Percentiles rank a stretch among this genome's conserved stretches.
phyloP scores from a whole-genome alignment of 2,888 invertebrate genomes.

The Balanococcus diminutus region DNA sequence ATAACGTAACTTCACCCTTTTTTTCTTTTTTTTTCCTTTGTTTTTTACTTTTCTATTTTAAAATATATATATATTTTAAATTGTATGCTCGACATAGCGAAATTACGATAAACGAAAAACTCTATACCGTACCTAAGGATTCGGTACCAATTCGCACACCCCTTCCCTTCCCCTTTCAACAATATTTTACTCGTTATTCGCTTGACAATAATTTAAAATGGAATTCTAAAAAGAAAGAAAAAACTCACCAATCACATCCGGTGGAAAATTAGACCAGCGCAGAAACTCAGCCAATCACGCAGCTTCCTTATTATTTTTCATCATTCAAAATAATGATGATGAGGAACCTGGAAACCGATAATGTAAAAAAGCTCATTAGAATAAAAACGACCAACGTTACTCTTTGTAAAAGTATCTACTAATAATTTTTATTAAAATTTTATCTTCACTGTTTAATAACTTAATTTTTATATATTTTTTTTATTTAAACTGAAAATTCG shows the following conservation, averaged over 20 bases:
- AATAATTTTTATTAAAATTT: neutral
- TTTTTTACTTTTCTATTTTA: constrained; percentile 28
- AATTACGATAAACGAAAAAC: neutral
- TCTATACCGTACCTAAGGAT: neutral
- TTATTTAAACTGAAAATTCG: constrained; percentile 10
- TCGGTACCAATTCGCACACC: neutral
- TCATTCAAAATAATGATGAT: neutral
- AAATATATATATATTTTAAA: constrained; percentile 7
- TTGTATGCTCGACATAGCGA: constrained; percentile 33
- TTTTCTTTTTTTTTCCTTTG: neutral
- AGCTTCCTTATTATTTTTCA: neutral
- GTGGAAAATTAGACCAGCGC: neutral
- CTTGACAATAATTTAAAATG: constrained; percentile 3
- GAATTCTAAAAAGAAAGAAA: neutral
- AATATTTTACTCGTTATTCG: neutral
- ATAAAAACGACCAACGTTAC: neutral
- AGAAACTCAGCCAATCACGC: neutral
- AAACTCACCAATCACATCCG: neutral
- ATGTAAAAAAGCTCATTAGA: constrained; percentile 34
- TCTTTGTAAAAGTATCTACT: neutral
- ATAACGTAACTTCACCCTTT: constrained; percentile 2
- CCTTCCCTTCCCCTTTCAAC: neutral
- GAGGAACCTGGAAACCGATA: constrained; percentile 13
- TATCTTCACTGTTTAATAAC: constrained; percentile 1
- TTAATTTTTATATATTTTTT: constrained; percentile 14